Evolutionary conservation across 1,140 invertebrate species (phyloP), one percentile per base, ranked within the genome.

Genomic region (Drosophila pectinifera): DNA sequence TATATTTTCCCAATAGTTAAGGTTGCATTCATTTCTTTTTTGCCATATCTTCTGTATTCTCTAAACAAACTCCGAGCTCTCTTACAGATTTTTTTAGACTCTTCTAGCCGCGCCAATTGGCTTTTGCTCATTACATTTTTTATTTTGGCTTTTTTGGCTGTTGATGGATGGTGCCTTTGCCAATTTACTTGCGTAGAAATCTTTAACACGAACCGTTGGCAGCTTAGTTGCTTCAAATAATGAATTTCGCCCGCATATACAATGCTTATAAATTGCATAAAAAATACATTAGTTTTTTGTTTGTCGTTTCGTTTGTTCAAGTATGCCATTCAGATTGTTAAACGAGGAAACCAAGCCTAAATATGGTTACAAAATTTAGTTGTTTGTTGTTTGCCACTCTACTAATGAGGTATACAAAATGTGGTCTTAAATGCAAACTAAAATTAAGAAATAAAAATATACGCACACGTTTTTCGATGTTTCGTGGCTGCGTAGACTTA

Each of bases 401-500:
- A 86, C 78, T 88, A 88, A 86, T 86, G 83, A 86, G 83, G 83
- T 86, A 86, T 86, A 86, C 72, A 82, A 64, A 88, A 73, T 68
- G 69, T 78, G 83, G 64, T 65, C 78, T 85, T 69, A 81, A 80
- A 67, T 59, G 73, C 73, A 36, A 78, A 78, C 57, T 54, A 70
- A 70, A 70, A 48, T 34, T 70, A 70, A 65, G 48, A 83, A 81
- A 63, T 63, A 57, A 64, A 70, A 78, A 56, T 58, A 75, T 67
- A 78, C 41, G 38, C 16, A 70, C 41, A 54, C 41, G 65, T 55
- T 7, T 75, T 75, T 49, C 64, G 64, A 56, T 38, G 43, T 67
- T 41, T 28, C 34, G 1, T 42, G 56, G 24, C 5, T 26, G 28
- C 28, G 34, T 43, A 67, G 55, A 73, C 67, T 55, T 56, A 70